Base-by-base conservation (phyloP, 2,797 vertebrate genomes). In the Anolis apletophallus region DNA sequence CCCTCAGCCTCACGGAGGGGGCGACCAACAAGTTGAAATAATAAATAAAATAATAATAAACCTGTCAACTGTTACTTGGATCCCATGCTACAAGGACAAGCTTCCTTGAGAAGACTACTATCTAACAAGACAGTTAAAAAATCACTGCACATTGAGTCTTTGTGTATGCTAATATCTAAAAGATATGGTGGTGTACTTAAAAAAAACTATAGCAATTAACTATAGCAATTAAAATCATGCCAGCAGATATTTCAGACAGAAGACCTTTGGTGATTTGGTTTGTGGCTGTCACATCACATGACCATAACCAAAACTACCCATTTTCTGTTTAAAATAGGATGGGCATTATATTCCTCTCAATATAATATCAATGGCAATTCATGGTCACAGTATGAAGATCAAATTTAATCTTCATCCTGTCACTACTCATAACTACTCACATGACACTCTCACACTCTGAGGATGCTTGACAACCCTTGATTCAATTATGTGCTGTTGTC, bases 391-490 rank as follows among this genome's bases (percentile, higher is more conserved):
- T 2, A 83, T 76, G 88, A 93, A 94, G 83, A 94, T 85, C 76
- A 93, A 92, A 86, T 90, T 85, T 91, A 94, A 92, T 95, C 88
- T 91, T 94, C 83, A 94, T 80, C 88, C 81, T 90, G 61, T 73
- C 86, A 80, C n/a, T 91, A 59, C 82, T 91, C 81, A 78, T 83
- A 88, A 91, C 75, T 88, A 87, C 57, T 91, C 82, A 91, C 89
- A 76, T 0, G 0, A 90, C 52, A 73, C 80, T 88, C 32, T 32
- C 80, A 61, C 32, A 83, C 82, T 91, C 85, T 0, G 10, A 68
- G 86, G 87, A 88, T 89, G 36, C 11, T 9, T 72, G 55, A 86
- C 77, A 89, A 84, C 83, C 55, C 87, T 89, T 93, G 83, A 93
- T 91, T 93, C 90, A 94, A 86, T 94, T 94, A 92, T 36, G 88